Evolutionary conservation across 2,888 invertebrate species (phyloP).

Genomic region (Dasysyrphus albostriatus): DNA sequence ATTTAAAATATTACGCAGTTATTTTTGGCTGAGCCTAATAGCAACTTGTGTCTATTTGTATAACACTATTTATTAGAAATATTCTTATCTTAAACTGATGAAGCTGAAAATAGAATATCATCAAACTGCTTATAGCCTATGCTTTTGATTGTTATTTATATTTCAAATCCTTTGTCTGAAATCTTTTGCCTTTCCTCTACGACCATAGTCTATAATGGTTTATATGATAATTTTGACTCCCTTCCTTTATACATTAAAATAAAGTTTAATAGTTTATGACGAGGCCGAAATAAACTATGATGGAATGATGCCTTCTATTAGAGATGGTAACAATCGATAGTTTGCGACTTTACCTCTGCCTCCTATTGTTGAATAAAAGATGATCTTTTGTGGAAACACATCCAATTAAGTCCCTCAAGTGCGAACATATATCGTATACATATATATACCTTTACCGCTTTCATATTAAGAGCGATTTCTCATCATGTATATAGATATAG

Average conservation of each 20-base stretch:
- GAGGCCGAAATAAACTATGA: not conserved
- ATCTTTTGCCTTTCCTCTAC: not conserved
- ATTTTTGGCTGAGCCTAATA: too few relatives aligned
- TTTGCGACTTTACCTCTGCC: not conserved
- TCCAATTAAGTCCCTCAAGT: slow-evolving; percentile 33
- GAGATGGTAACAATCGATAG: slow-evolving; percentile 23
- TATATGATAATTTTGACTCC: slow-evolving; percentile 2
- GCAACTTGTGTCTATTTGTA: not conserved
- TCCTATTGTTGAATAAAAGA: slow-evolving; percentile 31
- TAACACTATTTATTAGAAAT: not conserved
- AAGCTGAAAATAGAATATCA: not conserved
- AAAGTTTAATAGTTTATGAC: not conserved
- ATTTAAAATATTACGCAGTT: too few relatives aligned
- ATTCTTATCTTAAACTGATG: not conserved
- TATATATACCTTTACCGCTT: not conserved
- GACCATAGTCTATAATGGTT: not conserved
- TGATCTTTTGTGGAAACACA: slow-evolving; percentile 41
- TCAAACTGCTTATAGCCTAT: not conserved
- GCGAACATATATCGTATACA: not conserved
- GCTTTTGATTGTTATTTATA: not conserved
- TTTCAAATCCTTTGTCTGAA: not conserved
- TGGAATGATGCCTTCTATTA: slow-evolving; percentile 9
- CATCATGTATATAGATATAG: not conserved
- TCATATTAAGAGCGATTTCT: slow-evolving; percentile 20
- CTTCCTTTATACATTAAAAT: not conserved